Conservation (phyloP, 2,888 invertebrate genomes). For the Ganaspis brasiliensis region DNA sequence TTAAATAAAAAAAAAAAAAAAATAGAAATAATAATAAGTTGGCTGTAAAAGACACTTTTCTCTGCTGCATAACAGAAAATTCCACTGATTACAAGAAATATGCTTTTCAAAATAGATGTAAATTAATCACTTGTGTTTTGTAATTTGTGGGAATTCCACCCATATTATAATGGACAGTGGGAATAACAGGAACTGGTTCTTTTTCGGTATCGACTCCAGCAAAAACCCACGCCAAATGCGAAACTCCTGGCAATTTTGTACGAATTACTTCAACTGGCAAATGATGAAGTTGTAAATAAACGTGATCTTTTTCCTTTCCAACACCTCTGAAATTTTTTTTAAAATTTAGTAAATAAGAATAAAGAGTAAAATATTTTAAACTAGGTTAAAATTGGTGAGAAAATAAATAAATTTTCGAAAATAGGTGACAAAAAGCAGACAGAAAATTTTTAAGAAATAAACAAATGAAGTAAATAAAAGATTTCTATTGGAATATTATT, state of each 20-base stretch:
- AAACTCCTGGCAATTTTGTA: conserved; percentile 93
- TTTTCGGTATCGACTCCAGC: conserved; percentile 98
- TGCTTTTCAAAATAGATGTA: not conserved
- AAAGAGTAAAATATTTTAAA: conserved; percentile 8
- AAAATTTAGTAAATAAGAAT: no score
- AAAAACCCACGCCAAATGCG: conserved; percentile 99
- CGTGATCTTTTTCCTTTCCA: conserved; percentile 97
- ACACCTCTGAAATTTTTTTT: no score
- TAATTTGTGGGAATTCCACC: conserved; percentile 99
- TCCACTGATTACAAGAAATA: not conserved
- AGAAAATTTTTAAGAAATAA: no score
- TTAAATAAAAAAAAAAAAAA: no score
- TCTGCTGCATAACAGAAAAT: not conserved
- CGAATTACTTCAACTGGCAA: conserved; percentile 94
- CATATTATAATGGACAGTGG: conserved; percentile 99
- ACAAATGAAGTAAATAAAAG: no score
- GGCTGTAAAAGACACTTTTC: no score
- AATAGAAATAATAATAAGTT: no score
- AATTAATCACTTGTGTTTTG: conserved; percentile 87
- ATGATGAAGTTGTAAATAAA: conserved; percentile 95
- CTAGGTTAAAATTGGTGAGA: not conserved
- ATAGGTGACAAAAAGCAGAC: no score
- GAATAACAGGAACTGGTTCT: conserved; percentile 98
- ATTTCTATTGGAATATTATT: no score
- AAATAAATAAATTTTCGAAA: no score